These are phyloP conservation scores for Cyclargus thomasi DNA, from an alignment of 1,140 invertebrate species.

Conservation along the genomic window DNA sequence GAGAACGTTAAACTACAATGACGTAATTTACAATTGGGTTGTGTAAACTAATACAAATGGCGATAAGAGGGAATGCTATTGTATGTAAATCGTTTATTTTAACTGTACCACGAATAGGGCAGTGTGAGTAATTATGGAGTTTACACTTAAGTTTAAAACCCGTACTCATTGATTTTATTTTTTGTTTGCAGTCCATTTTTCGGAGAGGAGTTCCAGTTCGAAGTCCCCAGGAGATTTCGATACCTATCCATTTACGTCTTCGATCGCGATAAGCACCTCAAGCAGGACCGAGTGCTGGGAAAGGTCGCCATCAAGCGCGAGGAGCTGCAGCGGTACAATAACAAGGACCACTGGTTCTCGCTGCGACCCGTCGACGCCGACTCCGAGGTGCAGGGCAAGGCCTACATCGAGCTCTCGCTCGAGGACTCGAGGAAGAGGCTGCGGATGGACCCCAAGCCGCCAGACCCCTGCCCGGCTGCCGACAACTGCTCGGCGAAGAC, in stretches of 20 bases:
- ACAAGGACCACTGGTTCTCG: slow-evolving; percentile 94
- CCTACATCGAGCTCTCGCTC: slow-evolving; percentile 81
- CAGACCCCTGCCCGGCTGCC: slow-evolving; percentile 48
- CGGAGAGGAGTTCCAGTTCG: slow-evolving; percentile 94
- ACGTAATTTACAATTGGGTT: slow-evolving; percentile 11
- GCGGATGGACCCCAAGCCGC: slow-evolving; percentile 60
- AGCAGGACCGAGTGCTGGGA: slow-evolving; percentile 90
- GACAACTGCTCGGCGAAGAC: slow-evolving; percentile 53
- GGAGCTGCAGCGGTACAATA: slow-evolving; percentile 89
- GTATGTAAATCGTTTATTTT: not conserved
- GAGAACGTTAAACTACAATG: not conserved
- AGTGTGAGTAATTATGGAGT: too few species aligned
- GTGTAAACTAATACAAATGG: not conserved
- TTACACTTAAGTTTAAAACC: not conserved
- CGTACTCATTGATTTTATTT: slow-evolving; percentile 1
- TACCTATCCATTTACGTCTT: slow-evolving; percentile 92
- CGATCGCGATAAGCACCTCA: slow-evolving; percentile 86
- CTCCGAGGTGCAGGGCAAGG: slow-evolving; percentile 91
- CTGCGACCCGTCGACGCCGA: slow-evolving; percentile 89
- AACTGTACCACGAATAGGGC: not conserved
- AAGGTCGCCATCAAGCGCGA: slow-evolving; percentile 92
- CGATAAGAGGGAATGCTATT: not conserved
- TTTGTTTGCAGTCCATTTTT: slow-evolving; percentile 86
- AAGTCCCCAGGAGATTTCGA: slow-evolving; percentile 91
- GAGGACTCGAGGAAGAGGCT: slow-evolving; percentile 62